Evolutionary conservation across 2,888 invertebrate species (phyloP), one percentile per base, ranked within the genome.

Genomic region (Drosophila cracens): DNA sequence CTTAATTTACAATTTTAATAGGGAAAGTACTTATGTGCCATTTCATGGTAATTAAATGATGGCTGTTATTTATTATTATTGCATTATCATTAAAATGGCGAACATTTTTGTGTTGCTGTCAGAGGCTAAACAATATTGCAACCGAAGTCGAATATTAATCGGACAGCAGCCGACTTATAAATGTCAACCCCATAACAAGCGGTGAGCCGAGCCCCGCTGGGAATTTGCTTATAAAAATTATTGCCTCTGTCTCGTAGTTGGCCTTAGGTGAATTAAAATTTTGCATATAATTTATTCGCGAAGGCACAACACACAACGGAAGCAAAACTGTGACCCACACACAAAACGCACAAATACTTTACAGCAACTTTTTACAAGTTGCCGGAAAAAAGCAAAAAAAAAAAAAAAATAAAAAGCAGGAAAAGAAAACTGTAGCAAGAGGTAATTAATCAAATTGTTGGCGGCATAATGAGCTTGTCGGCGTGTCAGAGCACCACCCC

Each of bases 381-480:
- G 43, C 33, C 61, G 34, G 18, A 36, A 46, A 61, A 49, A 21
- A 43, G 33, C 18, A 36, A 46, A 51, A 49, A 21, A 43, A 7
- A 13, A 13, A 13, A 11, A 0, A 33, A 4, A 33, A 49, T 29
- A 4, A 25, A 11, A 21, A 7, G 40, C 4, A n/a, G 6, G 36
- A 36, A 25, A n/a, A 27, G 70, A 73, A 54, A 65, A 62, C 51
- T 71, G 66, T 60, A 49, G 58, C 64, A 54, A 54, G 70, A 43
- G 74, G 86, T 83, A 87, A 89, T 87, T 87, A 87, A 87, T 87
- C 87, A 89, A 89, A 87, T 87, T 87, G 89, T 89, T 89, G 79
- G 77, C 70, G 70, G 76, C 82, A 70, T 89, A 86, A 86, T 89
- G 82, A 86, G 87, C 89, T 88, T 81, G 87, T 79, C 74, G 75